These are phyloP conservation scores for Enteromius fasciolatus DNA, from an alignment of 2,797 vertebrate genomes.

Conservation along the genomic window DNA sequence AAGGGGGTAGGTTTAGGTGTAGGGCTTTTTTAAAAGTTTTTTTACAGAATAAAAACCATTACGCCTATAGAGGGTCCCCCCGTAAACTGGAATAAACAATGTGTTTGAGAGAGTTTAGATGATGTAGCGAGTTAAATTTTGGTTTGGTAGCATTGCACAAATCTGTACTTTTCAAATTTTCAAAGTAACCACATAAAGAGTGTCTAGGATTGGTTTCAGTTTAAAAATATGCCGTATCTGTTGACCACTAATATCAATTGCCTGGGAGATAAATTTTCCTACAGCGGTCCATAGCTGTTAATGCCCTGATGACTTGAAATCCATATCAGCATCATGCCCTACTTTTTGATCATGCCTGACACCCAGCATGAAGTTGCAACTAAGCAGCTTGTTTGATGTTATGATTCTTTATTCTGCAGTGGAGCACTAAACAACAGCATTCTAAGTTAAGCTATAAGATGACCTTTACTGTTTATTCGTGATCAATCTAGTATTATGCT, in stretches of 20 bases:
- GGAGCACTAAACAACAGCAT: background rate
- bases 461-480: background rate
- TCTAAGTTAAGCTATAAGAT: background rate
- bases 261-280: background rate
- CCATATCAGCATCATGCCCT: background rate
- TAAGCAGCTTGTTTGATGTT: background rate
- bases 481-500: slow-evolving; percentile 7
- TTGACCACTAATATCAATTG: background rate
- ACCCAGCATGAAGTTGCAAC: background rate
- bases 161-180: too few species aligned
- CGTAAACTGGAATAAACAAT: too few species aligned
- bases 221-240: background rate
- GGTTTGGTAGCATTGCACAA: background rate
- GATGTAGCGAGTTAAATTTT: background rate
- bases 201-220: background rate
- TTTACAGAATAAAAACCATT: too few species aligned
- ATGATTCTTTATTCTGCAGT: background rate
- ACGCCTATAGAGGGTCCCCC: too few species aligned
- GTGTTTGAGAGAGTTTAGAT: background rate
- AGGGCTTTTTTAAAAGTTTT: too few species aligned
- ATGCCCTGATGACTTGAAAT: background rate
- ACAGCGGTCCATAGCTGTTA: background rate
- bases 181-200: background rate
- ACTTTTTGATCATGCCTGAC: background rate
- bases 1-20: too few species aligned